Conservation (phyloP, 23 tunicate genomes). For the Clavelina lepadiformis region DNA sequence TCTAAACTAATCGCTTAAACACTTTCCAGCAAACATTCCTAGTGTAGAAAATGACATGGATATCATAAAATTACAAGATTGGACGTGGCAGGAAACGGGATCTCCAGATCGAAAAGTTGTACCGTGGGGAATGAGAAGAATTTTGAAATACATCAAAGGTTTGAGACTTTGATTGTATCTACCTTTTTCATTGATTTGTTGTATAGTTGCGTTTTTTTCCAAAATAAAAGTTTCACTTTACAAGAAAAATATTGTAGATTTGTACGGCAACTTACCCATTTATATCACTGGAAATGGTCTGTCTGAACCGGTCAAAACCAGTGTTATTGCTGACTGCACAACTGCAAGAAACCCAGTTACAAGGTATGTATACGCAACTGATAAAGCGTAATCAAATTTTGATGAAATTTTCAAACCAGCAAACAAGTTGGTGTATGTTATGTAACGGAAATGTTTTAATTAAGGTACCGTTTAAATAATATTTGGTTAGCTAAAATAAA, state of each 20-base stretch:
- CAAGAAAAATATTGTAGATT: too few species aligned
- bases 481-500: not conserved
- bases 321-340: conserved; percentile 36
- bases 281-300: conserved; percentile 64
- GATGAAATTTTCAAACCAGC: too few species aligned
- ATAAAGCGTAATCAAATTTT: not conserved
- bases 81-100: conserved; percentile 54
- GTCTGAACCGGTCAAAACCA: conserved; percentile 42
- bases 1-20: too few species aligned
- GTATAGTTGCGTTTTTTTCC: too few species aligned
- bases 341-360: conserved; percentile 6
- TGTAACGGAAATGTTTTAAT: not conserved
- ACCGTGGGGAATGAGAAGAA: conserved; percentile 73
- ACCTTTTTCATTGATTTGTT: not conserved
- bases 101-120: conserved; percentile 23
- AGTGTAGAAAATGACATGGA: conserved; percentile 25
- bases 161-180: not conserved
- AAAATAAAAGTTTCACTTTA: too few species aligned
- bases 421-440: not conserved
- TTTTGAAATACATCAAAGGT: conserved; percentile 53
- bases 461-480: not conserved
- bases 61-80: conserved; percentile 10
- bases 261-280: conserved; percentile 45
- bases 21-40: too few species aligned
- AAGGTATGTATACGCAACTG: conserved; percentile 4